A percentile compares a stretch with the other conserved stretches of the same genome.
Evolutionary conservation across 1,140 invertebrate genomes (phyloP).

Genomic region (Chironomus striatipennis): DNA sequence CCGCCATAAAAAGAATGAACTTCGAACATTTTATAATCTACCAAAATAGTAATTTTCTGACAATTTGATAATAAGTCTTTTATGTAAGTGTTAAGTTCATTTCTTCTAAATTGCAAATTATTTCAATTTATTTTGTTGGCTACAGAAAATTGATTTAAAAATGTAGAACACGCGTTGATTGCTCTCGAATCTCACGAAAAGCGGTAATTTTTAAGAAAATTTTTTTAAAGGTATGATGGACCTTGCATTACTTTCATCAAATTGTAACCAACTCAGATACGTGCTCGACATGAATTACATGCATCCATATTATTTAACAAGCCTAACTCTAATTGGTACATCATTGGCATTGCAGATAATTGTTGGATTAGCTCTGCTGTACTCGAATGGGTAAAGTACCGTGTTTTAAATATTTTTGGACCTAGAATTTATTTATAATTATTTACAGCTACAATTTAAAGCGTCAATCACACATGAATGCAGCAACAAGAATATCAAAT

Average conservation of each 20-base stretch:
- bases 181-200: not conserved
- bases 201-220: not conserved
- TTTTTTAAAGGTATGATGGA: constrained; percentile 71
- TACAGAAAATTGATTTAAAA: not conserved
- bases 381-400: not conserved
- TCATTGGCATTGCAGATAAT: constrained; percentile 57
- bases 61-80: not conserved
- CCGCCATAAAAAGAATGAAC: too few species aligned
- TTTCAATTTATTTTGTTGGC: not conserved
- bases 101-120: not conserved
- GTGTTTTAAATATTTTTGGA: not conserved
- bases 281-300: constrained; percentile 58
- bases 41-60: not conserved
- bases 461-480: constrained; percentile 56
- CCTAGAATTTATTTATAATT: not conserved
- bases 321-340: constrained; percentile 63
- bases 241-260: constrained; percentile 67
- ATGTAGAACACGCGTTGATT: not conserved
- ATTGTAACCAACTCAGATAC: constrained; percentile 81
- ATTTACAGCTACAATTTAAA: constrained; percentile 68
- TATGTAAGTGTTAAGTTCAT: not conserved
- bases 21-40: too few species aligned
- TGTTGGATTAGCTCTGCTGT: constrained; percentile 2
- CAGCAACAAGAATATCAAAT: constrained; percentile 72
- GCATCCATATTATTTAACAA: constrained; percentile 69